Conservation (phyloP, 2,797 vertebrate genomes). For the Eulemur mongoz region DNA sequence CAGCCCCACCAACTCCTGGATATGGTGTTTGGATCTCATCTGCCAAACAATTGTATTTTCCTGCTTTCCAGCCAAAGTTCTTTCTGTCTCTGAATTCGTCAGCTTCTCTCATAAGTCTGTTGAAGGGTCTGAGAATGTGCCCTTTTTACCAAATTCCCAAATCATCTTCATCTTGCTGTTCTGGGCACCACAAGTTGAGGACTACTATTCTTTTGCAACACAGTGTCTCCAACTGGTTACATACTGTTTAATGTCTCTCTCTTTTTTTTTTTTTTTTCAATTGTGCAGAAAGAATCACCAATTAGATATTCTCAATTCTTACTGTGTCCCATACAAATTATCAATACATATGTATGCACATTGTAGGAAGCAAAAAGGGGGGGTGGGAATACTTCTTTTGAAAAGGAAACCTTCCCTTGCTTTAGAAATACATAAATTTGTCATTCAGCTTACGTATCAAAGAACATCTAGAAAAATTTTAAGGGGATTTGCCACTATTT, state of each 20-base stretch:
- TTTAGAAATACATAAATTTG: background rate
- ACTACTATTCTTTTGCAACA: background rate
- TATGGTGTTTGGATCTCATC: accelerated
- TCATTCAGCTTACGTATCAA: background rate
- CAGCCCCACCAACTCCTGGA: accelerated
- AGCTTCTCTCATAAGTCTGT: accelerated
- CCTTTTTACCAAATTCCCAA: background rate
- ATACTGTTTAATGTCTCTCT: no score
- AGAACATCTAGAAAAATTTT: background rate
- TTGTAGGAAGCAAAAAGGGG: accelerated
- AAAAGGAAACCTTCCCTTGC: background rate
- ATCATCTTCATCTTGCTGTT: no score
- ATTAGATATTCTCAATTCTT: background rate
- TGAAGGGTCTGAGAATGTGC: background rate
- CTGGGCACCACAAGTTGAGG: background rate
- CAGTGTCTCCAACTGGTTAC: accelerated
- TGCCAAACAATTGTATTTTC: accelerated
- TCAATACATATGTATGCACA: accelerated
- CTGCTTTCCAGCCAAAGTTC: background rate
- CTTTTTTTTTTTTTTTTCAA: background rate
- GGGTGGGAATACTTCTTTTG: accelerated
- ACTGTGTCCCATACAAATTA: background rate
- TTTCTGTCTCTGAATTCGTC: background rate
- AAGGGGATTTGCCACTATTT: background rate
- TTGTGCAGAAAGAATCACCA: background rate